A percentile compares a stretch with the other conserved stretches of the same genome.
These are phyloP conservation scores for Mesaphorura yosii DNA, from an alignment of 1,140 invertebrate species.

Conservation along the genomic window DNA sequence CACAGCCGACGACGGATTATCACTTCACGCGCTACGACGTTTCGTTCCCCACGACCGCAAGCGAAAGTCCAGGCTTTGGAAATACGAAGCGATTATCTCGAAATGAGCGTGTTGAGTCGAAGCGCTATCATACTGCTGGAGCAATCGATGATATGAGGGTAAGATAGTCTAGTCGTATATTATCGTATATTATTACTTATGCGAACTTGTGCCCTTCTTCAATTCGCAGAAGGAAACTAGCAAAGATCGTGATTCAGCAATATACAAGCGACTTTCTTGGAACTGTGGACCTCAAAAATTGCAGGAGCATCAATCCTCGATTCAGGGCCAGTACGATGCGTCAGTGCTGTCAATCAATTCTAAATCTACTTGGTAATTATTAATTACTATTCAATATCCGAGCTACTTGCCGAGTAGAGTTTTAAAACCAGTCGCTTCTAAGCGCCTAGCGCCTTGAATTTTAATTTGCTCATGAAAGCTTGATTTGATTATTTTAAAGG, in stretches of 20 bases:
- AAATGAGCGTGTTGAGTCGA: slow-evolving; percentile 40
- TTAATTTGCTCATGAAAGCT: too few species aligned
- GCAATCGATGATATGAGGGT: slow-evolving; percentile 54
- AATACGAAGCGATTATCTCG: slow-evolving; percentile 41
- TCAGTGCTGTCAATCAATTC: too few species aligned
- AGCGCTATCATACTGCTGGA: slow-evolving; percentile 53
- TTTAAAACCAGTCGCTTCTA: too few species aligned
- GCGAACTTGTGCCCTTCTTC: slow-evolving; percentile 4
- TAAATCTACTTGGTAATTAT: too few species aligned
- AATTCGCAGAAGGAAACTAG: slow-evolving; percentile 41
- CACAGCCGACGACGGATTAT: too few species aligned
- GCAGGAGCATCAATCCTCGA: slow-evolving; percentile 15
- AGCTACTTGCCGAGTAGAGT: too few species aligned
- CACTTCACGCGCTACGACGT: too few species aligned
- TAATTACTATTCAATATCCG: too few species aligned
- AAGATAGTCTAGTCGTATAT: slow-evolving; percentile 17
- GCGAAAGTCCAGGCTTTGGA: slow-evolving; percentile 8
- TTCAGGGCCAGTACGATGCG: too few species aligned
- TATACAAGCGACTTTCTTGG: slow-evolving; percentile 55
- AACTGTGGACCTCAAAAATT: slow-evolving; percentile 42
- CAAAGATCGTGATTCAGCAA: slow-evolving; percentile 41
- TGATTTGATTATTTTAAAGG: too few species aligned
- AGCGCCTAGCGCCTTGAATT: too few species aligned
- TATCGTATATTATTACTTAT: not conserved
- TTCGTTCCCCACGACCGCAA: too few species aligned